A percentile compares a stretch with the other conserved stretches of the same genome.
phyloP scores from a whole-genome alignment of 2,888 invertebrate species.

The Stratiomys singularior region DNA sequence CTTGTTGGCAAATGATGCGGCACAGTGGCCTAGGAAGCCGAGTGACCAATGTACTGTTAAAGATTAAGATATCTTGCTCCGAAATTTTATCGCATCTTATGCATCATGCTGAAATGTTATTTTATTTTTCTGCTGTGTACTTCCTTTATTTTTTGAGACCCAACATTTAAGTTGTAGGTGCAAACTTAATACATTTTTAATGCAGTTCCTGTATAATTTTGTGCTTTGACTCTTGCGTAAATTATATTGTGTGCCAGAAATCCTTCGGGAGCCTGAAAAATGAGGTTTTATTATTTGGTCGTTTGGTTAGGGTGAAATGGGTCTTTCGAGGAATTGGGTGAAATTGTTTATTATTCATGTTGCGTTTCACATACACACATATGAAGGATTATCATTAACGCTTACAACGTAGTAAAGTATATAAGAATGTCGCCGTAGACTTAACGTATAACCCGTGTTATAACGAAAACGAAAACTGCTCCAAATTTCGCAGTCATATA shows the following conservation, averaged over 20 bases:
- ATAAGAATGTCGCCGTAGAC: no score
- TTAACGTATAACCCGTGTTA: no score
- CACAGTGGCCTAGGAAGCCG: not conserved
- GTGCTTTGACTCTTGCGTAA: not conserved
- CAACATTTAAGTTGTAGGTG: conserved; percentile 5
- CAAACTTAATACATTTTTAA: conserved; percentile 43
- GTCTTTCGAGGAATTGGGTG: no score
- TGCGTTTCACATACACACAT: no score
- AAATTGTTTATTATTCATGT: no score
- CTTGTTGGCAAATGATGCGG: not conserved
- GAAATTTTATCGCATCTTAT: no score
- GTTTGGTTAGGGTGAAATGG: no score
- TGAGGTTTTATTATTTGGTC: not conserved
- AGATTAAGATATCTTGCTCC: conserved; percentile 39
- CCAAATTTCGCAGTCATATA: no score
- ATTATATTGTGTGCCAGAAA: conserved; percentile 20
- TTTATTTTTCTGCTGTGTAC: not conserved
- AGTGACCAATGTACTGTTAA: conserved; percentile 40
- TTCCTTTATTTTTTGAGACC: not conserved
- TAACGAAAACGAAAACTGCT: no score
- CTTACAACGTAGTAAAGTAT: no score
- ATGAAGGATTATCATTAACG: no score
- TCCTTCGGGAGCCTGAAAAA: not conserved
- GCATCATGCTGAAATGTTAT: not conserved
- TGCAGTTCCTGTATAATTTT: not conserved